phyloP scores from a whole-genome alignment of 1,140 invertebrate species.

The Littorina saxatilis region DNA sequence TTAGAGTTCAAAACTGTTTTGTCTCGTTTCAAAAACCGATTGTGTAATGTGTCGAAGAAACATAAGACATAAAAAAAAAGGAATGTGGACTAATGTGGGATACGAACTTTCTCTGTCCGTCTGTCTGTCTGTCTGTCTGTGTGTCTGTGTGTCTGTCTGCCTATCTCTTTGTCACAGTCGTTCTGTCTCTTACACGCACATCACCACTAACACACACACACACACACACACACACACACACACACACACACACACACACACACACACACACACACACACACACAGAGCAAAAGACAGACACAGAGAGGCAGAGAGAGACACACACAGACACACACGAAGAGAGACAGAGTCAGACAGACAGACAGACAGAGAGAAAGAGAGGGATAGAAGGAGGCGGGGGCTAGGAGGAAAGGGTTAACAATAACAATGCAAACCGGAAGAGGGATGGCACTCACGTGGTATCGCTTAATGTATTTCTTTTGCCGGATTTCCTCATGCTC shows the following conservation, averaged over 20 bases:
- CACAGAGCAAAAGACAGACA: neutral
- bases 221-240: conserved; percentile 23
- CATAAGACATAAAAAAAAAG: neutral
- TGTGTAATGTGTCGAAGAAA: neutral
- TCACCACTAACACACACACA: conserved; percentile 3
- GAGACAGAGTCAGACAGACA: neutral
- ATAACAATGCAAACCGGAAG: neutral
- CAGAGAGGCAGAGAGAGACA: neutral
- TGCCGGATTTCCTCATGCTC: conserved; percentile 61
- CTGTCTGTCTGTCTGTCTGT: neutral
- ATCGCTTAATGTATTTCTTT: conserved; percentile 56
- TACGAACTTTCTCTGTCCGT: neutral
- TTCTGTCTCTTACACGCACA: neutral
- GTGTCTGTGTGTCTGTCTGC: neutral
- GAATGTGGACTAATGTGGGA: neutral
- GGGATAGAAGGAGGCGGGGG: neutral
- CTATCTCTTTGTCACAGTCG: neutral
- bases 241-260: neutral
- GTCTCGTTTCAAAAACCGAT: neutral
- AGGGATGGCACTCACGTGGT: conserved; percentile 48
- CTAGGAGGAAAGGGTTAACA: neutral
- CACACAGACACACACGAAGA: conserved; percentile 13
- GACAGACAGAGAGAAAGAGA: neutral
- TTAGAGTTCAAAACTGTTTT: neutral
- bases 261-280: conserved; percentile 3